A percentile compares a stretch with the other conserved stretches of the same genome.
These are phyloP conservation scores for Danio aesculapii DNA, from an alignment of 2,797 vertebrate genomes.

Conservation along the genomic window DNA sequence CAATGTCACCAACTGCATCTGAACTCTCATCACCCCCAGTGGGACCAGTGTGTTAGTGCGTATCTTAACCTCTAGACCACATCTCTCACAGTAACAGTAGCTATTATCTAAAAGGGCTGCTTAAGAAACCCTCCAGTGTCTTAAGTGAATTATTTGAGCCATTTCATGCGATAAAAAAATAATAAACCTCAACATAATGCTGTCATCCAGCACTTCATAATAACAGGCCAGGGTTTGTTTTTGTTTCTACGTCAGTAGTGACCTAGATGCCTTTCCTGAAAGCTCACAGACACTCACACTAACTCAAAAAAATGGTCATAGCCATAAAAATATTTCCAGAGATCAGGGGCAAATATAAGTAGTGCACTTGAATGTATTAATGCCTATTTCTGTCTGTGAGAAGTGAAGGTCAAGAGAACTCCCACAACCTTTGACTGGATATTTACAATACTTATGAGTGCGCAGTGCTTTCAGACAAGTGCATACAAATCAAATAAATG, in stretches of 20 bases:
- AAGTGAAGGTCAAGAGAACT: slow-evolving; percentile 67
- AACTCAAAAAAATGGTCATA: slow-evolving; percentile 16
- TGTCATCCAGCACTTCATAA: neutral
- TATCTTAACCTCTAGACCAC: neutral
- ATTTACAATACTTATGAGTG: slow-evolving; percentile 14
- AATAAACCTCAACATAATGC: neutral
- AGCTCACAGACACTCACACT: neutral
- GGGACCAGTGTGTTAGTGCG: neutral
- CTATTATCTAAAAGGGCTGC: neutral
- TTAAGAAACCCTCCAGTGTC: neutral
- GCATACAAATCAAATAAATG: neutral
- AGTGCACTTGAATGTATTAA: slow-evolving; percentile 49
- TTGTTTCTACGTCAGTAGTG: neutral
- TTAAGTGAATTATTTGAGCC: neutral
- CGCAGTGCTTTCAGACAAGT: neutral
- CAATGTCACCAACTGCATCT: neutral
- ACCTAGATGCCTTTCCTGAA: neutral
- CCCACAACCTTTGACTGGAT: slow-evolving; percentile 68
- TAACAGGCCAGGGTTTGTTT: slow-evolving; percentile 4
- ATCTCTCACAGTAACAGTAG: neutral
- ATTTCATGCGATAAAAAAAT: neutral
- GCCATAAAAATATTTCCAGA: slow-evolving; percentile 49
- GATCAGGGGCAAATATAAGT: slow-evolving; percentile 63
- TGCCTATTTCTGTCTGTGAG: slow-evolving; percentile 75
- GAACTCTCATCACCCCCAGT: neutral